Evolutionary conservation across 1,140 invertebrate species (phyloP).

Genomic region (Druon quercuslanigerum): DNA sequence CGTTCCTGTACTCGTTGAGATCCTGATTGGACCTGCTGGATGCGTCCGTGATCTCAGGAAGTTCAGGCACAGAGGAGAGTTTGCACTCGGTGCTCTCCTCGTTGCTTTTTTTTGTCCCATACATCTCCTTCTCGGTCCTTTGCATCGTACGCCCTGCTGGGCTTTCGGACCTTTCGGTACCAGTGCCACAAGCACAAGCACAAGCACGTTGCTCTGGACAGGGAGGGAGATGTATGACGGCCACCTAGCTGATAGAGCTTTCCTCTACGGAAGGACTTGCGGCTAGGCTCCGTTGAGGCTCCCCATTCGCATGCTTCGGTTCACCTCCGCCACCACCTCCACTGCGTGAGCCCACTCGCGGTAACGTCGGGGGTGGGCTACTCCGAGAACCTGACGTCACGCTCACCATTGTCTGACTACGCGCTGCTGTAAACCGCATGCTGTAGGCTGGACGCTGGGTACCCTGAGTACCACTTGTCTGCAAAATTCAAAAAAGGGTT

Average conservation of each 20-base stretch:
- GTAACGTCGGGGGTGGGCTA: slow-evolving; percentile 65
- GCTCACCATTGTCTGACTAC: slow-evolving; percentile 75
- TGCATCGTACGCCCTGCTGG: slow-evolving; percentile 35
- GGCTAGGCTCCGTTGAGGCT: slow-evolving; percentile 53
- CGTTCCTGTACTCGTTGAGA: slow-evolving; percentile 14
- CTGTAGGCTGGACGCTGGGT: slow-evolving; percentile 67
- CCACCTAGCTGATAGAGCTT: slow-evolving; percentile 71
- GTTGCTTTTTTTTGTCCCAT: slow-evolving; percentile 33
- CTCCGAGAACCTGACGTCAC: slow-evolving; percentile 73
- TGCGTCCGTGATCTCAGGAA: slow-evolving; percentile 48
- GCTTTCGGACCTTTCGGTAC: slow-evolving; percentile 21
- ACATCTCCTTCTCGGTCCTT: slow-evolving; percentile 53
- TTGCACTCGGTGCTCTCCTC: slow-evolving; percentile 46
- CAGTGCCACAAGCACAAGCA: slow-evolving; percentile 34
- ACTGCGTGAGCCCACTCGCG: slow-evolving; percentile 38
- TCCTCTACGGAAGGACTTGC: slow-evolving; percentile 72
- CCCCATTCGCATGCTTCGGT: slow-evolving; percentile 70
- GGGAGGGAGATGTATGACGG: slow-evolving; percentile 62
- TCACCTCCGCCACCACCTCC: slow-evolving; percentile 46
- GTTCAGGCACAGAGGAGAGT: slow-evolving; percentile 53
- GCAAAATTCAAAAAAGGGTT: neutral
- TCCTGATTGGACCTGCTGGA: slow-evolving; percentile 39
- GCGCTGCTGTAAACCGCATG: slow-evolving; percentile 69
- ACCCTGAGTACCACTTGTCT: slow-evolving; percentile 25
- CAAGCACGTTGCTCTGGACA: slow-evolving; percentile 35